Percentiles rank a stretch among this genome's conserved stretches.
These are phyloP conservation scores for Achlya flavicornis DNA, from an alignment of 2,888 invertebrate genomes.

Conservation along the genomic window DNA sequence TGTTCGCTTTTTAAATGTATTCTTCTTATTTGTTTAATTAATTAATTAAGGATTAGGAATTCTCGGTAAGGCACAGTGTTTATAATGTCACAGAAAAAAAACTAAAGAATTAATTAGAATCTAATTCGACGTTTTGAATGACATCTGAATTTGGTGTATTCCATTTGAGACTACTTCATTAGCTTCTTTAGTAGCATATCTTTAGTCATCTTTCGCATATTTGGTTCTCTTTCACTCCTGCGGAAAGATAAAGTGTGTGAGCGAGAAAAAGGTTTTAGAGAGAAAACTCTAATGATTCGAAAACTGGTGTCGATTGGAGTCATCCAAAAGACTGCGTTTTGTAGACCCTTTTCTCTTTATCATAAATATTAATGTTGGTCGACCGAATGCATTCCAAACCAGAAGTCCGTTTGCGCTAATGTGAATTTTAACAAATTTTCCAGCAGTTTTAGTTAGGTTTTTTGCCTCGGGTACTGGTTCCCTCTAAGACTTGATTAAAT, in stretches of 20 bases:
- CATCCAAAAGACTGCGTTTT: conserved; percentile 36
- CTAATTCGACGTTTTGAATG: conserved; percentile 24
- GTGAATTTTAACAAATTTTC: conserved; percentile 38
- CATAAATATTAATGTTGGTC: conserved; percentile 67
- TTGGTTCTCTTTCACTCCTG: conserved; percentile 1
- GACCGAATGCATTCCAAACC: conserved; percentile 40
- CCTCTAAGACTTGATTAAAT: not conserved
- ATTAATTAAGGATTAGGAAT: not conserved
- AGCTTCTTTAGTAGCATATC: conserved; percentile 31
- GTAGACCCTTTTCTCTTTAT: conserved; percentile 46
- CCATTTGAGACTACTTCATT: conserved; percentile 62
- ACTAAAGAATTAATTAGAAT: conserved; percentile 17
- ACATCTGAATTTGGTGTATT: conserved; percentile 50
- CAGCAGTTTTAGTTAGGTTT: conserved; percentile 21
- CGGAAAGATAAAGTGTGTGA: too few species aligned
- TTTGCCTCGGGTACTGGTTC: not conserved
- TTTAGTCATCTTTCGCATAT: not conserved
- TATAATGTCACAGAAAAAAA: conserved; percentile 3
- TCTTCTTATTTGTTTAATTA: not conserved
- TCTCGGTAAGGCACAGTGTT: conserved; percentile 6
- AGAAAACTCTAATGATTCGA: conserved; percentile 8
- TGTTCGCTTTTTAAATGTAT: not conserved
- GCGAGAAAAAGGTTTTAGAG: not conserved
- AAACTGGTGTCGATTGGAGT: conserved; percentile 62
- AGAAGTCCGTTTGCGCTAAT: conserved; percentile 31